Percentiles rank a stretch among this genome's conserved stretches.
These are phyloP conservation scores for Yponomeuta malinellus DNA, from an alignment of 2,888 invertebrate species.

Conservation along the genomic window DNA sequence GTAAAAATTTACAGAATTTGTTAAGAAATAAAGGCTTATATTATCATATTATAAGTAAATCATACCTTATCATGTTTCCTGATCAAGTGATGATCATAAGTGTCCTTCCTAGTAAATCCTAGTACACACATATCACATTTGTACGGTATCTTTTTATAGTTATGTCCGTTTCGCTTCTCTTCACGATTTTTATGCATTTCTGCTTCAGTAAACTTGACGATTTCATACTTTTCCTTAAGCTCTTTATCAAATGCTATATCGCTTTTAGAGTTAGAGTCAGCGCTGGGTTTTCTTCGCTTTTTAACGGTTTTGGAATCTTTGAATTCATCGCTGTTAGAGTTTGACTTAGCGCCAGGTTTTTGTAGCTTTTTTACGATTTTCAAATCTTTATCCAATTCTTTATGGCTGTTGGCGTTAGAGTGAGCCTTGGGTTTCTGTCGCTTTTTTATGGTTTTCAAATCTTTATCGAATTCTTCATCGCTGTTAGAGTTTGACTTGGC, in stretches of 20 bases:
- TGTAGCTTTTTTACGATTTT: too few relatives aligned
- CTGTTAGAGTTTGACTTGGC: not conserved
- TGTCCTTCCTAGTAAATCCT: slow-evolving; percentile 42
- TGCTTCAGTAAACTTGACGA: slow-evolving; percentile 37
- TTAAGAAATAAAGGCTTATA: too few relatives aligned
- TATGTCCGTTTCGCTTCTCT: slow-evolving; percentile 44
- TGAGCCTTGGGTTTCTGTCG: too few relatives aligned
- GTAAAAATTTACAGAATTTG: too few relatives aligned
- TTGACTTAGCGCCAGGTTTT: too few relatives aligned
- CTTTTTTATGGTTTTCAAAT: not conserved
- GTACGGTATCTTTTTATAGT: slow-evolving; percentile 48
- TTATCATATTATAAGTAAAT: slow-evolving; percentile 26
- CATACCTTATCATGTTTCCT: slow-evolving; percentile 33
- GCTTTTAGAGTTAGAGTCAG: not conserved
- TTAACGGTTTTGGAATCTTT: not conserved
- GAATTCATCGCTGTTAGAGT: too few relatives aligned
- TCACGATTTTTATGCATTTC: slow-evolving; percentile 43
- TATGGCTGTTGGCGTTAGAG: too few relatives aligned
- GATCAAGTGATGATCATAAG: slow-evolving; percentile 35
- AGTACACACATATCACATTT: slow-evolving; percentile 53
- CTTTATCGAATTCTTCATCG: slow-evolving; percentile 13
- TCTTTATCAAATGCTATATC: slow-evolving; percentile 19
- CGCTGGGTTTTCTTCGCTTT: not conserved
- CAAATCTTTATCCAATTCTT: slow-evolving; percentile 11
- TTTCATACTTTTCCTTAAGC: slow-evolving; percentile 33